Conservation (phyloP, 2,113 vertebrate species). For the Accipiter cooperii region DNA sequence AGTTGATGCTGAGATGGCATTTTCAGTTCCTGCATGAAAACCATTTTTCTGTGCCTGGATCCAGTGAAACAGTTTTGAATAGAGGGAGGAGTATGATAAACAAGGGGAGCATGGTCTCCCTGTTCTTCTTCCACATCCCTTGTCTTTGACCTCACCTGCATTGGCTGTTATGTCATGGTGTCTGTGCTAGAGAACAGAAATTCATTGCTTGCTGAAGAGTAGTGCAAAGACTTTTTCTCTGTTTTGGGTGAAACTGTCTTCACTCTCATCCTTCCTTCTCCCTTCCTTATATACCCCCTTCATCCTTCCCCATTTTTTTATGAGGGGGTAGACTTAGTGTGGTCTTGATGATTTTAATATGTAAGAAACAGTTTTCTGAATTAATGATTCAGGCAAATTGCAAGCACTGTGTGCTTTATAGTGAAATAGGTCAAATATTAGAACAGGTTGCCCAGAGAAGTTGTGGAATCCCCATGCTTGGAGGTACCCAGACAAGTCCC, state of each 20-base stretch:
- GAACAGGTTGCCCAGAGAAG: not conserved
- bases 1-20: constrained; percentile 51
- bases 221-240: not conserved
- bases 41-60: not conserved
- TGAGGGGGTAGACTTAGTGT: not conserved
- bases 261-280: not conserved
- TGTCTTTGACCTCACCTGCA: not conserved
- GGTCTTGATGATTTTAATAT: not conserved
- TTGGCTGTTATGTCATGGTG: fast-evolving
- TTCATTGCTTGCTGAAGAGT: not conserved
- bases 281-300: not conserved
- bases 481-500: not conserved
- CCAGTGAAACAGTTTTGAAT: not conserved
- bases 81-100: not conserved
- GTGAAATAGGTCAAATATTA: not conserved
- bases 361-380: not conserved
- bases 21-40: constrained; percentile 59
- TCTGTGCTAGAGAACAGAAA: not conserved
- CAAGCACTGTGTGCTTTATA: not conserved
- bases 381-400: not conserved
- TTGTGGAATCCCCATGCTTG: not conserved
- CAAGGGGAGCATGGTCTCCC: not conserved
- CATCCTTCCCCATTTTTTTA: not conserved
- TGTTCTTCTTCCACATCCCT: not conserved
- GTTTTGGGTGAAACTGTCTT: not conserved